phyloP scores from a whole-genome alignment of 2,113 vertebrate species.

The Microcebus murinus region DNA sequence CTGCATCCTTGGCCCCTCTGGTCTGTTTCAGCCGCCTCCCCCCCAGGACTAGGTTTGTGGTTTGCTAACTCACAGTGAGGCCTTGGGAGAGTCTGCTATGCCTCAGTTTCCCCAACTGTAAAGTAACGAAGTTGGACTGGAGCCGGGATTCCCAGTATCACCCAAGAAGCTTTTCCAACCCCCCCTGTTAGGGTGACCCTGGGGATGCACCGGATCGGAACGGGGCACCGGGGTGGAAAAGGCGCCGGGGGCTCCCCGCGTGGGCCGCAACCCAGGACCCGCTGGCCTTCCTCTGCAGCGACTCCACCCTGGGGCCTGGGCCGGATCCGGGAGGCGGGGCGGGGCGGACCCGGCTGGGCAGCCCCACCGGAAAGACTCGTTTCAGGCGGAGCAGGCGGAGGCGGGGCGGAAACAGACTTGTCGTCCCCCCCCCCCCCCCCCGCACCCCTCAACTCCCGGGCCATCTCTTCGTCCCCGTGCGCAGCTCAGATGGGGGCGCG shows the following conservation, averaged over 20 bases:
- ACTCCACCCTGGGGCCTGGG: conserved; percentile 24
- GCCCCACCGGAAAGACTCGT: conserved; percentile 71
- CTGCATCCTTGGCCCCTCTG: not conserved
- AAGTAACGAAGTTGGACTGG: not conserved
- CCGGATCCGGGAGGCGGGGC: conserved; percentile 38
- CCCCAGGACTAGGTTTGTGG: not conserved
- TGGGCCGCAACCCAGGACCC: not conserved
- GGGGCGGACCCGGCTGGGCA: not conserved
- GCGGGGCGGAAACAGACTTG: conserved; percentile 51
- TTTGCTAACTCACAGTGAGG: not conserved
- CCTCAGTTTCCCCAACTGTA: conserved; percentile 35
- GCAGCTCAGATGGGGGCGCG: too few species aligned
- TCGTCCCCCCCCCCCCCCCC: not conserved
- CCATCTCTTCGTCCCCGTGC: too few species aligned
- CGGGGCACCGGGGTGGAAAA: not conserved
- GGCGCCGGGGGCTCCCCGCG: not conserved
- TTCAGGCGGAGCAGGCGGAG: conserved; percentile 22
- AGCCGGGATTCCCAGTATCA: not conserved
- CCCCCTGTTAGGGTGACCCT: not conserved
- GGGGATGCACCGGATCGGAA: not conserved
- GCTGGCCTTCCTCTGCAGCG: too few species aligned
- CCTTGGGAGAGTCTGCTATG: not conserved
- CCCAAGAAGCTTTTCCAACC: not conserved
- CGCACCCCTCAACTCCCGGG: not conserved
- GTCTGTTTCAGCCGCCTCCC: not conserved